Evolutionary conservation across 2,797 vertebrate species (phyloP), one percentile per base, ranked within the genome.

Genomic region (Neoniphon sammara): DNA sequence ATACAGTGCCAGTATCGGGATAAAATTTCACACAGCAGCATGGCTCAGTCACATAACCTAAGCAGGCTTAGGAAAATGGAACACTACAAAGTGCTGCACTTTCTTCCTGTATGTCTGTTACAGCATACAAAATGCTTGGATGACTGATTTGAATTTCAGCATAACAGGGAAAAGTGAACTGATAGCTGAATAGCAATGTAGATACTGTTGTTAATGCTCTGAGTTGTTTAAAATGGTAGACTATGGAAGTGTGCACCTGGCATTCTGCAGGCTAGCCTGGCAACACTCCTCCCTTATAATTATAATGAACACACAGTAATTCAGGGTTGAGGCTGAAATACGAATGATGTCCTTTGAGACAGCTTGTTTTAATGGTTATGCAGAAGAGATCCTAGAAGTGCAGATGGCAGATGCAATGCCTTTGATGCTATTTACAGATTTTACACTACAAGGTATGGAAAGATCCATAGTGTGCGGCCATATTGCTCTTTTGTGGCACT

Each of bases 21-120:
- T 94, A 88, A 87, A 92, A 95, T 95, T 95, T 95, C 94, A 94
- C 94, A 93, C 91, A 91, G 91, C 89, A 81, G 89, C 91, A 93
- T 90, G 89, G 91, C 92, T 94, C 93, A 93, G 92, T 93, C 93
- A 91, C 92, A 91, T 93, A 93, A 94, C 93, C 91, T 92, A 93
- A 94, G 93, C 88, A 92, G 89, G 93, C 94, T 94, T 93, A 94
- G 83, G 83, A 93, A 91, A 91, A 90, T 90, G 87, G 90, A 92
- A 85, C 92, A 91, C 91, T 85, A 88, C 84, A 91, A 93, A 93
- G 91, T 91, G 81, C 85, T 92, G 87, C 91, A 93, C 92, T 93
- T 91, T 88, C 82, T 87, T 84, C 85, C 82, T 82, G 58, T 75
- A 77, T 83, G 84, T 87, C 78, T 88, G 81, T 81, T 83, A 84